Percentiles rank a stretch among this genome's conserved stretches.
These are phyloP conservation scores for Lineus longissimus DNA, from an alignment of 1,140 invertebrate species.

Conservation along the genomic window DNA sequence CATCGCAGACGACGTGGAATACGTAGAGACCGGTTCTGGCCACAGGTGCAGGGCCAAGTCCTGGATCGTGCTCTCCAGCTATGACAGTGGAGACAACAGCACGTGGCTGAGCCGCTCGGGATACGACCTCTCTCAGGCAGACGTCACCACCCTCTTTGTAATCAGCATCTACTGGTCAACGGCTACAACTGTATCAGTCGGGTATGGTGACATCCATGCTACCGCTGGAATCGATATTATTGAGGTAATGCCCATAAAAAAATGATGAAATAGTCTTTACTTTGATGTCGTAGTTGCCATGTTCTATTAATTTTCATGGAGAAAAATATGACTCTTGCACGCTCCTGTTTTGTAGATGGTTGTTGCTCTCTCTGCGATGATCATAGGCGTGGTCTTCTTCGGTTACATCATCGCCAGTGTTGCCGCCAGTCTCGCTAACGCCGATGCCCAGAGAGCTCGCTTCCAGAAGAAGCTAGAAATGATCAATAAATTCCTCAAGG, in stretches of 20 bases:
- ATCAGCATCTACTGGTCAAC: constrained; percentile 17
- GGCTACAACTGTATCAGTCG: constrained; percentile 12
- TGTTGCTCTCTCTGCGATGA: not conserved
- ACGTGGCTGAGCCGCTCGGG: too few species aligned
- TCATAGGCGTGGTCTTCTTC: constrained; percentile 14
- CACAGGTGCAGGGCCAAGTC: not conserved
- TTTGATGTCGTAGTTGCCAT: not conserved
- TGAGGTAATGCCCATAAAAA: constrained; percentile 8
- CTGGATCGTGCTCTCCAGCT: too few species aligned
- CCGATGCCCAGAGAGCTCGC: constrained; percentile 9
- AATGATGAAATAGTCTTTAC: not conserved
- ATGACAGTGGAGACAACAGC: too few species aligned
- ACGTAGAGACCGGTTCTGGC: not conserved
- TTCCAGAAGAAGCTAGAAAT: constrained; percentile 7
- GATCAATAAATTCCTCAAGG: constrained; percentile 11
- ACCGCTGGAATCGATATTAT: not conserved
- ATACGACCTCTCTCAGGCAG: too few species aligned
- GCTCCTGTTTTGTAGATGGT: constrained; percentile 14
- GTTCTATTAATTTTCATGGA: too few species aligned
- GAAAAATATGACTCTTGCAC: too few species aligned
- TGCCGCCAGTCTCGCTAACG: constrained; percentile 12
- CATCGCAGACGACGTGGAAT: constrained; percentile 1
- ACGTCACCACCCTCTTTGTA: constrained; percentile 1
- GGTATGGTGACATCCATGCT: constrained; percentile 15
- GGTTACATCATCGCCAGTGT: constrained; percentile 18